Conservation (phyloP, 1,140 invertebrate species). For the Holcopasites calliopsidis region DNA sequence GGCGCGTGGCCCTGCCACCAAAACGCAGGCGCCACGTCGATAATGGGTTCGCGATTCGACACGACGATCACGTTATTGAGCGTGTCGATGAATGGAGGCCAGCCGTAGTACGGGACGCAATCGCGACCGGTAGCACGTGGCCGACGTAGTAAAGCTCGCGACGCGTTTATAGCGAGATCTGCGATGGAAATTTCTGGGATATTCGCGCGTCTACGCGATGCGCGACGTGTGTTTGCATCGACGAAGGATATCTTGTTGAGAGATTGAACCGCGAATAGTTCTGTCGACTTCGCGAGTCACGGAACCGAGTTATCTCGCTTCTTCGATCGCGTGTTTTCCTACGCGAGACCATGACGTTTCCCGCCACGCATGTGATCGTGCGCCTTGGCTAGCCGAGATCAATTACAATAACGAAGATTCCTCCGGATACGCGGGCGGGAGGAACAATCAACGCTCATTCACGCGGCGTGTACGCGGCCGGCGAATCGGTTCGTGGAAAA, state of each 20-base stretch:
- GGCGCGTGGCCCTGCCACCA: background rate
- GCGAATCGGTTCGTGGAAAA: constrained; percentile 47
- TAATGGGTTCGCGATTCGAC: constrained; percentile 44
- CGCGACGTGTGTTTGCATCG: background rate
- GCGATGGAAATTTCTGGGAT: no score
- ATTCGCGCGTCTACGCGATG: background rate
- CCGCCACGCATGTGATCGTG: constrained; percentile 53
- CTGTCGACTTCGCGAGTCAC: background rate
- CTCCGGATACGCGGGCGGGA: constrained; percentile 15
- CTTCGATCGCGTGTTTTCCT: background rate
- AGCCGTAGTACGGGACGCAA: background rate
- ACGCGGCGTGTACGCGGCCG: constrained; percentile 4
- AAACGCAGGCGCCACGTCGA: constrained; percentile 29
- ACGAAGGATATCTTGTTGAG: constrained; percentile 2
- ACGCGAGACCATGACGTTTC: constrained; percentile 7
- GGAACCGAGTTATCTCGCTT: background rate
- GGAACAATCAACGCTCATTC: constrained; percentile 58
- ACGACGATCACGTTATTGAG: constrained; percentile 44
- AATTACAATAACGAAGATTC: constrained; percentile 57
- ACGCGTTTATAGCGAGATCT: no score
- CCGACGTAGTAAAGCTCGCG: background rate
- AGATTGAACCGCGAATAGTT: background rate
- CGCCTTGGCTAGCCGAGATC: constrained; percentile 48
- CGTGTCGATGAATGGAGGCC: constrained; percentile 53
- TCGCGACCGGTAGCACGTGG: background rate